Base-by-base conservation (phyloP, 2,113 vertebrate species). In the Dendropsophus ebraccatus region DNA sequence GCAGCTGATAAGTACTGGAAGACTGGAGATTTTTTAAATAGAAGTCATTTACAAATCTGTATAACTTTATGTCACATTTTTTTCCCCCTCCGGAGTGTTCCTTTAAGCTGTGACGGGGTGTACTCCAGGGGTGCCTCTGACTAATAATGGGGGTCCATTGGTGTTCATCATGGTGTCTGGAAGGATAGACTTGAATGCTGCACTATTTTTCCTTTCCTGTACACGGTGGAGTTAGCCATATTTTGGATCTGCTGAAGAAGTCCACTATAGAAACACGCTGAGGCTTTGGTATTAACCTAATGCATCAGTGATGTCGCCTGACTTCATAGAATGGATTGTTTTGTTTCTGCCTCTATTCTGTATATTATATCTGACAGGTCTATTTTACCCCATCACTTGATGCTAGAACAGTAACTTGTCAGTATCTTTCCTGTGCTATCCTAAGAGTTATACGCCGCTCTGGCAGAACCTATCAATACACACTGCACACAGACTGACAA, bases 391-490 rank as follows among this genome's bases (percentile, higher is more conserved):
- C 28, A 37, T 67, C 12, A 13, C 1, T 37, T 8, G 21, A 30
- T 82, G 41, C 30, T 58, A 25, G 23, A 35, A 16, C 9, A 12
- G 50, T 35, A 52, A 16, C 69, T 72, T 25, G 12, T 37, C 69
- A 49, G 47, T 9, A n/a, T 47, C 28, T 49, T n/a, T 41, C 25
- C 32, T 23, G 25, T 5, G 6, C 47, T 54, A 52, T 50, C 28
- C 74, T 21, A 35, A 69, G 35, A 32, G 30, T 45, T 37, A 45
- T 75, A 58, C 35, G 41, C n/a, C 8, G 16, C 56, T 73, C 47
- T 69, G 52, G 45, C 75, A 79, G 60, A 67, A 49, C 28, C 32
- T 50, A 54, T 30, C 83, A 25, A n/a, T 54, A 41, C 62, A 80
- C 81, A 72, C 45, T 58, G 50, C 49, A 41, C 50, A 69, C 62